Evolutionary conservation across 2,113 vertebrate species (phyloP), one percentile per base, ranked within the genome.

Genomic region (Paratilapia polleni): DNA sequence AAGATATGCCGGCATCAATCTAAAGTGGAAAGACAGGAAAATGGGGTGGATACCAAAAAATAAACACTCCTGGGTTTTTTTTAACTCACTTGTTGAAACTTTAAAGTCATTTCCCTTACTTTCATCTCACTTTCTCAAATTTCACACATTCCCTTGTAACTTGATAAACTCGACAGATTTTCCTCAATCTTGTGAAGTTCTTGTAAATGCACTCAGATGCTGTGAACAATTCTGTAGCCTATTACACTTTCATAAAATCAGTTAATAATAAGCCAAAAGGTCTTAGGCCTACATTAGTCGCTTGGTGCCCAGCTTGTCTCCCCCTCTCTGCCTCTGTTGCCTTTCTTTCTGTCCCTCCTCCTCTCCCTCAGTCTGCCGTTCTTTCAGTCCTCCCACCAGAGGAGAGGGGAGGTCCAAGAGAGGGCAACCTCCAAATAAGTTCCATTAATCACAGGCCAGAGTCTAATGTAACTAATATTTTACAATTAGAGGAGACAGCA

Each of bases 401-500:
- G 94, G 95, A 95, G 96, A 96, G 96, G 97, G 96, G 97, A 97
- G 97, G 97, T 94, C 94, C 92, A 86, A 92, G 95, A 97, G 96
- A 97, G 97, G 97, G 97, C 97, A 96, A 97, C 96, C 96, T 97
- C 97, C 97, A 99, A 99, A 98, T 98, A 98, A 98, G 97, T 98
- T 97, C 97, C 97, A 99, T 99, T 99, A 98, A 98, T 98, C 98
- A 99, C 97, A 97, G 97, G 96, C 97, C 97, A 97, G 96, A 97
- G 97, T 97, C 97, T 98, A 98, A 98, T 99, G 97, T 98, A 98
- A 98, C 97, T 99, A 99, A 99, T 99, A 98, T 98, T 99, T 99
- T 98, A 99, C 98, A 98, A 98, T 99, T 99, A 99, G 97, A 97
- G 97, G 95, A 98, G 98, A 98, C 97, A 98, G 97, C 97, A 97